A percentile compares a stretch with the other conserved stretches of the same genome.
phyloP scores from a whole-genome alignment of 2,888 invertebrate species.

The Heliconius ismenius region DNA sequence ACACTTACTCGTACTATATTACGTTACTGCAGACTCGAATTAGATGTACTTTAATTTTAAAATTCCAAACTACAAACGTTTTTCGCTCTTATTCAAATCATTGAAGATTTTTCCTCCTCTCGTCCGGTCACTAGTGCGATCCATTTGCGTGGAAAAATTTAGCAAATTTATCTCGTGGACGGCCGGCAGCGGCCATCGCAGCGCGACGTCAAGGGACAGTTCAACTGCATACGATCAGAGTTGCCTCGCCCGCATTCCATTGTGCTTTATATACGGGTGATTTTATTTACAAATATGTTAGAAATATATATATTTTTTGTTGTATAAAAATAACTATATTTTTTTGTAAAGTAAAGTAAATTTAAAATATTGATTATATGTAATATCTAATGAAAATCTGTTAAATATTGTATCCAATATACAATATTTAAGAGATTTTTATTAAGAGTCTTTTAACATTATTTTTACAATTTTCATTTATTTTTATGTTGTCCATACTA shows the following conservation, averaged over 20 bases:
- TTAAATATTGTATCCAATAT: too few species aligned
- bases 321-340: not conserved
- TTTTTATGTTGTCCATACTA: too few species aligned
- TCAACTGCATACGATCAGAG: conserved; percentile 36
- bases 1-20: too few species aligned
- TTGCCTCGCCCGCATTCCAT: conserved; percentile 28
- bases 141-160: conserved; percentile 38
- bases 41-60: not conserved
- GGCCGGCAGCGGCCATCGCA: conserved; percentile 29
- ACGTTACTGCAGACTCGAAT: not conserved
- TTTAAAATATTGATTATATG: too few species aligned
- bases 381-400: too few species aligned
- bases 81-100: conserved; percentile 13
- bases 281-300: not conserved
- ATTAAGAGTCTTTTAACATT: too few species aligned
- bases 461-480: too few species aligned
- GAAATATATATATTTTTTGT: not conserved
- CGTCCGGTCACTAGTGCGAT: conserved; percentile 33
- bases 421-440: too few species aligned
- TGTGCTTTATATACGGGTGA: conserved; percentile 15
- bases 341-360: too few species aligned
- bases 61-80: not conserved
- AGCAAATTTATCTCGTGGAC: conserved; percentile 34
- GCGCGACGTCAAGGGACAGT: conserved; percentile 30
- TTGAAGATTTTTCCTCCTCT: conserved; percentile 33